These are phyloP conservation scores for Nasonia longicornis DNA, from an alignment of 1,140 invertebrate species.

Conservation along the genomic window DNA sequence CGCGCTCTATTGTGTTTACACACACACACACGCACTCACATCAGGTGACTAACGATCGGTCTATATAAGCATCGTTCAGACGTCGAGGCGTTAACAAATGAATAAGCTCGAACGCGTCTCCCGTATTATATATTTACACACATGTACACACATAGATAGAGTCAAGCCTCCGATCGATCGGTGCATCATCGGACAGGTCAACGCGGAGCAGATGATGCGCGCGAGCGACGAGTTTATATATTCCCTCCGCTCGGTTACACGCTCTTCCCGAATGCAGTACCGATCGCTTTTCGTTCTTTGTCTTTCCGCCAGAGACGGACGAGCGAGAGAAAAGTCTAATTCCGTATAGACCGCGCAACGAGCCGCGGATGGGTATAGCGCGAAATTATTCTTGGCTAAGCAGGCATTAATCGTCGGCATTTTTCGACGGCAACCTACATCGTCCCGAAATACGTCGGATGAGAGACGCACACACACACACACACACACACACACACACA, in stretches of 20 bases:
- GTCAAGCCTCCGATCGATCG: neutral
- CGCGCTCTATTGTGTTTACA: too few species aligned
- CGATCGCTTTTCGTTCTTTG: neutral
- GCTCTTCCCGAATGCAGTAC: neutral
- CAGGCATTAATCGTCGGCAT: constrained; percentile 2
- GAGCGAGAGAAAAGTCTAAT: neutral
- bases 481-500: too few species aligned
- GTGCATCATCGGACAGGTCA: neutral
- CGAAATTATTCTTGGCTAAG: constrained; percentile 1
- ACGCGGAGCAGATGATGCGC: neutral
- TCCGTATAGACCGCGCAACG: neutral
- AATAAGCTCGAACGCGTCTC: neutral
- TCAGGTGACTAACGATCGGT: too few species aligned
- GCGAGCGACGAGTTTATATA: too few species aligned
- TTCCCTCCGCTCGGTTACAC: too few species aligned
- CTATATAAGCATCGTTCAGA: too few species aligned
- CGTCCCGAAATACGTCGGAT: neutral
- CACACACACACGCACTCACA: too few species aligned
- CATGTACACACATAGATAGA: neutral
- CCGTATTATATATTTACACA: neutral
- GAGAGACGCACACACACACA: neutral
- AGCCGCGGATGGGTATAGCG: neutral
- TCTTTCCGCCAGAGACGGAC: neutral
- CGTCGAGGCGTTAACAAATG: neutral
- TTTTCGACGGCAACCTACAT: constrained; percentile 2